These are phyloP conservation scores for Cyprinodon diabolis DNA, from an alignment of 2,797 vertebrate genomes.

Conservation along the genomic window DNA sequence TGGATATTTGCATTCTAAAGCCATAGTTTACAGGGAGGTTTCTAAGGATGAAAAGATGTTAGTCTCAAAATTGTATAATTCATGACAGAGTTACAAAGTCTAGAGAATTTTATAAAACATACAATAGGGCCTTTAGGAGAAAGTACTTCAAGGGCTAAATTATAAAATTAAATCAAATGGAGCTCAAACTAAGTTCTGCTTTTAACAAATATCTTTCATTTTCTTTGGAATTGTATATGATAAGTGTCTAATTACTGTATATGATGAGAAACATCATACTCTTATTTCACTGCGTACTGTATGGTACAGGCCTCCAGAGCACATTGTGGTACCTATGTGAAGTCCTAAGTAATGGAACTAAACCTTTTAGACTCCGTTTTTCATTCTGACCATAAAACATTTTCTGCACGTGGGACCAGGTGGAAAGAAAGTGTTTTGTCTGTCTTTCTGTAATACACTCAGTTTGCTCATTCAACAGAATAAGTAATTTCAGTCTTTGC, in stretches of 20 bases:
- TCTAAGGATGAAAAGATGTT: neutral
- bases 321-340: neutral
- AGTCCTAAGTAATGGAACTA: neutral
- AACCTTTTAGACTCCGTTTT: neutral
- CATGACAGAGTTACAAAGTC: neutral
- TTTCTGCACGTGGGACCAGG: neutral
- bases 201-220: neutral
- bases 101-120: neutral
- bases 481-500: neutral
- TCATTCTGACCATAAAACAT: no score
- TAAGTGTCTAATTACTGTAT: neutral
- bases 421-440: neutral
- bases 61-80: neutral
- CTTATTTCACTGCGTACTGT: neutral
- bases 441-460: neutral
- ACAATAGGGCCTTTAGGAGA: neutral
- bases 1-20: neutral
- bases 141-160: neutral
- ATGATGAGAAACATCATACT: neutral
- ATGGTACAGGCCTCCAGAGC: neutral
- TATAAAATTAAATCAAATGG: neutral
- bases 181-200: neutral
- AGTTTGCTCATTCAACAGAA: neutral
- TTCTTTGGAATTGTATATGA: neutral
- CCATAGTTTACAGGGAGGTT: neutral